Evolutionary conservation across 2,113 vertebrate species (phyloP).

Genomic region (Myxocyprinus asiaticus): DNA sequence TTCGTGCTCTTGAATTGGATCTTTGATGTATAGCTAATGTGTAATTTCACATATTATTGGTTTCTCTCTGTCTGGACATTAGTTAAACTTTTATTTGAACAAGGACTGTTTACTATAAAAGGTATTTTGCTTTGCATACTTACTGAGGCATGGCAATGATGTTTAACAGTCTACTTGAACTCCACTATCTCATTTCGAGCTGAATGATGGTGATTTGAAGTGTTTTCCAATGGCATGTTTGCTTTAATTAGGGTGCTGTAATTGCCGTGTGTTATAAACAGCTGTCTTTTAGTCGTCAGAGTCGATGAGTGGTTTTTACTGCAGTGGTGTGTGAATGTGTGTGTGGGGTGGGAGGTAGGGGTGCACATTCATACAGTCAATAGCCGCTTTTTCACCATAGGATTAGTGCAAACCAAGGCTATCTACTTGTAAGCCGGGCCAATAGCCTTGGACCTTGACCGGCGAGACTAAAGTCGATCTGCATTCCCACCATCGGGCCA

Average conservation of each 20-base stretch:
- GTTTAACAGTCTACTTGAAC: conserved; percentile 51
- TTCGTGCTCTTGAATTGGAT: not conserved
- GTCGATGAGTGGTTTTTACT: conserved; percentile 36
- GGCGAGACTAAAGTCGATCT: too few relatives aligned
- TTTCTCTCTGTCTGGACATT: not conserved
- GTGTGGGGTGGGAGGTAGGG: not conserved
- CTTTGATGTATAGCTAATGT: not conserved
- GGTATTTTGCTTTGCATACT: not conserved
- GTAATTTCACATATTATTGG: not conserved
- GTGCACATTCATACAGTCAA: too few relatives aligned
- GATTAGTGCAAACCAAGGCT: too few relatives aligned
- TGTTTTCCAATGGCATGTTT: conserved; percentile 29
- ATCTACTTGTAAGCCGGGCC: too few relatives aligned
- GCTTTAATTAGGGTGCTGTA: conserved; percentile 48
- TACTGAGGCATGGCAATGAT: conserved; percentile 48
- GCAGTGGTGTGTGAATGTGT: conserved; percentile 32
- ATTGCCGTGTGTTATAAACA: conserved; percentile 44
- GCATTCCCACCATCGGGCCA: too few relatives aligned
- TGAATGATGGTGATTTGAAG: conserved; percentile 46
- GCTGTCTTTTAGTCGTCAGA: conserved; percentile 52
- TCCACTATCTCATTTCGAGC: conserved; percentile 36
- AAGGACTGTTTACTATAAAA: conserved; percentile 24
- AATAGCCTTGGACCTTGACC: too few relatives aligned
- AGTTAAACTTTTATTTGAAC: conserved; percentile 23
- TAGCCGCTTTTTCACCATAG: too few relatives aligned